Evolutionary conservation across 2,113 vertebrate genomes (phyloP), one percentile per base, ranked within the genome.

Genomic region (Typhlomys cinereus): DNA sequence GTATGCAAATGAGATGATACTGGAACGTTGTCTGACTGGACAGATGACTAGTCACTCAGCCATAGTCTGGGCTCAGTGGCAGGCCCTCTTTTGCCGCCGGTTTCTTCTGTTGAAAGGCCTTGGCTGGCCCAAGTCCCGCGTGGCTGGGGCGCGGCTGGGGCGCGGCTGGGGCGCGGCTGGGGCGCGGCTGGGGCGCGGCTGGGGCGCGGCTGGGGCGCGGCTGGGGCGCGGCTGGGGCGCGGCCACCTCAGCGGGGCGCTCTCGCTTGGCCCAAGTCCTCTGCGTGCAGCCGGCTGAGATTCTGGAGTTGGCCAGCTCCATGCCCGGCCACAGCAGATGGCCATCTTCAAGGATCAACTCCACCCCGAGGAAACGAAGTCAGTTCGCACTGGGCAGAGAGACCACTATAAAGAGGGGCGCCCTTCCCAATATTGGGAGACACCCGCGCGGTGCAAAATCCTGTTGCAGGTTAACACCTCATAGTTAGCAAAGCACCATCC

Each of bases 71-170:
- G 1, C 0, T 41, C 39, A 78, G 50, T 7, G 1, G 64, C 36
- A 2, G 39, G 13, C 1, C n/a, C 27, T 11, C 1, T 4, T 52
- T 88, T 88, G 64, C n/a, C 41, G 4, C 23, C n/a, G n/a, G n/a
- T n/a, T 0, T 46, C 54, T 75, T 46, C 20, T 0, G 7, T 73
- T 67, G 29, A 13, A 62, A 82, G 21, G 8, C 21, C 0, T 11
- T 0, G 50, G 11, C 3, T 29, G 48, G 1, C 39, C 31, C 52
- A 31, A 18, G 4, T 18, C 31, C 0, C 1, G 7, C n/a, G n/a
- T n/a, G n/a, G n/a, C n/a, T n/a, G n/a, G n/a, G n/a, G n/a, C n/a
- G n/a, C n/a, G n/a, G n/a, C n/a, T n/a, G n/a, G n/a, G n/a, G n/a
- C n/a, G n/a, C n/a, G n/a, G n/a, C n/a, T n/a, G n/a, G n/a, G n/a